Evolutionary conservation across 2,797 vertebrate species (phyloP), one percentile per base, ranked within the genome.

Genomic region (Brotula barbata): DNA sequence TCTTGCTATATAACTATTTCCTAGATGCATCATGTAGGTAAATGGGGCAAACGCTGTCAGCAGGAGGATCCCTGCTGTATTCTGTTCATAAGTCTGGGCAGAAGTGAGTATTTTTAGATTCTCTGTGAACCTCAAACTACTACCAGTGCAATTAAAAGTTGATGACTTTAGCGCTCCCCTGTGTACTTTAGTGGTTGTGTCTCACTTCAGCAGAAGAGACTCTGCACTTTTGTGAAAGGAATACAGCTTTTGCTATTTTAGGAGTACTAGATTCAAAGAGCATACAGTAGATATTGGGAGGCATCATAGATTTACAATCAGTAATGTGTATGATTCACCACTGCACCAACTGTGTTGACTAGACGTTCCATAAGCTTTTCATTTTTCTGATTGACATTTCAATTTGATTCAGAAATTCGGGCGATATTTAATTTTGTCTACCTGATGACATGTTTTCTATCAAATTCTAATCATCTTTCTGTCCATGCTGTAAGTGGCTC

Each of bases 91-190:
- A 19, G 41, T 21, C 17, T 21, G 10, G 4, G 17, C 25, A 28
- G 25, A 28, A 8, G 4, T 8, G 25, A 4, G 8, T 49, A n/a
- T 48, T 36, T 60, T 57, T 22, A 31, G 3, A 13, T 31, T 14
- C 3, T 37, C 28, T 39, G 17, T 49, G 13, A 36, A n/a, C 22
- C 22, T 7, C 5, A 23, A 46, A 16, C 45, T 46, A 7, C 8
- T 6, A 2, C 5, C 21, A 42, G 10, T 45, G 20, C 6, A 14
- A 37, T 20, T 37, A 1, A 19, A 62, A 56, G 25, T 12, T n/a
- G 2, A 22, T 66, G 36, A 34, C 23, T 19, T 46, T 19, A 58
- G 21, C 45, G 45, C 47, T 20, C 10, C 7, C 31, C 62, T 23
- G 23, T 25, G 44, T 20, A 31, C 16, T 1, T 0, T 17, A 6